Conservation (phyloP, 2,888 invertebrate species). For the Quadroppia sp. region DNA sequence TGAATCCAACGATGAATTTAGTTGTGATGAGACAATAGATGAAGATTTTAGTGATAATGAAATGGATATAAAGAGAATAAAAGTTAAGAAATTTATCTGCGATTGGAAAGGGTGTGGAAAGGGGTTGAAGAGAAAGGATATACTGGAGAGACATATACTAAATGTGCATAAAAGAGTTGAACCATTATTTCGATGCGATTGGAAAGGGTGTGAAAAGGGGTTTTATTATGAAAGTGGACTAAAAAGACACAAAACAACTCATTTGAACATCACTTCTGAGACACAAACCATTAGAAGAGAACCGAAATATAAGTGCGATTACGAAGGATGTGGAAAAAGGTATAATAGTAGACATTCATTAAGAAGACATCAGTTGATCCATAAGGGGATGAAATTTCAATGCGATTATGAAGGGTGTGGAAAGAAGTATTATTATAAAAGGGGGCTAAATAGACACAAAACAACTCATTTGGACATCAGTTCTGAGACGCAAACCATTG, state of each 20-base stretch:
- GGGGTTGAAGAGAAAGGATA: neutral
- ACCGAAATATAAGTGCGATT: too few species aligned
- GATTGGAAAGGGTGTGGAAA: neutral
- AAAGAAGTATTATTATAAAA: neutral
- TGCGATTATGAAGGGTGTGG: neutral
- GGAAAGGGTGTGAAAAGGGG: neutral
- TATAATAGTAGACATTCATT: too few species aligned
- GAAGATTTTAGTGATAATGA: too few species aligned
- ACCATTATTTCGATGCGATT: neutral
- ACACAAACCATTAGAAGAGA: too few species aligned
- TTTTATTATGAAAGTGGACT: neutral
- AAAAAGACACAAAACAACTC: neutral
- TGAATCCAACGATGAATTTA: too few species aligned
- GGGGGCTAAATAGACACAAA: neutral
- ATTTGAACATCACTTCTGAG: too few species aligned
- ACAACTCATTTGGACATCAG: neutral
- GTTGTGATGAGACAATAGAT: too few species aligned
- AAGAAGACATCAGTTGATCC: too few species aligned
- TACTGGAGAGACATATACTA: neutral
- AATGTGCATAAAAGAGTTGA: too few species aligned
- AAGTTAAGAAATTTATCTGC: neutral
- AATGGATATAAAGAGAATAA: too few species aligned
- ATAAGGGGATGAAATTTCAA: neutral
- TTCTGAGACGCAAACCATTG: too few species aligned
- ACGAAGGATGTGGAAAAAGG: too few species aligned